A percentile compares a stretch with the other conserved stretches of the same genome.
These are phyloP conservation scores for Hydrolagus affinis DNA, from an alignment of 2,113 vertebrate species.

Conservation along the genomic window DNA sequence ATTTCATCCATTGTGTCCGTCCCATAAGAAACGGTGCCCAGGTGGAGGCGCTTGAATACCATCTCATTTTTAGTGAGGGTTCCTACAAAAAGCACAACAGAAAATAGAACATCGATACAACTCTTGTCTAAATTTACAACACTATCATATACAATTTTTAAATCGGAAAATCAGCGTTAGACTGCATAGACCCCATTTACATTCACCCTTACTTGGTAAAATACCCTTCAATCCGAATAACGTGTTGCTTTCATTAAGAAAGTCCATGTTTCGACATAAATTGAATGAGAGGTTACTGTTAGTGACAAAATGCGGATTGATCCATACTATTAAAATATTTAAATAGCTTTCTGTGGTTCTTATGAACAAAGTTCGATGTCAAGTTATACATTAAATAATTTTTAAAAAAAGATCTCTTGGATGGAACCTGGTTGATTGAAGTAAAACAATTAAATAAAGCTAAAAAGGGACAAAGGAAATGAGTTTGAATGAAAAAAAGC, in stretches of 20 bases:
- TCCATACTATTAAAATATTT: background rate
- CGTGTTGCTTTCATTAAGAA: background rate
- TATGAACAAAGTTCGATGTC: background rate
- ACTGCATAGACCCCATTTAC: background rate
- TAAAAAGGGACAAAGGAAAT: slow-evolving; percentile 46
- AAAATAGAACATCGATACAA: background rate
- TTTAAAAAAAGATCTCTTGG: slow-evolving; percentile 33
- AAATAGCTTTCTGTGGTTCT: background rate
- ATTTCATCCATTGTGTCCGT: slow-evolving; percentile 97
- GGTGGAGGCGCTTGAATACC: slow-evolving; percentile 90
- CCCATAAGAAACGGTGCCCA: slow-evolving; percentile 92
- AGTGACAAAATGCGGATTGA: background rate
- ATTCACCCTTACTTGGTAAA: background rate
- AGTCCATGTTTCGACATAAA: background rate
- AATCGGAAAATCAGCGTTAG: background rate
- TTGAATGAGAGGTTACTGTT: background rate
- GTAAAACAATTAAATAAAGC: slow-evolving; percentile 50
- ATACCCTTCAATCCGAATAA: background rate
- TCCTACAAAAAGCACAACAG: slow-evolving; percentile 55
- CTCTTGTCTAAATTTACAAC: background rate
- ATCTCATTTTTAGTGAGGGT: slow-evolving; percentile 96
- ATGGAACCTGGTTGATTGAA: slow-evolving; percentile 32
- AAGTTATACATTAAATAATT: background rate
- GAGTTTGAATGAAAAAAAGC: slow-evolving; percentile 43
- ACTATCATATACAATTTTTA: background rate